Conservation (phyloP, 1,140 invertebrate genomes). For the Heliconius himera region DNA sequence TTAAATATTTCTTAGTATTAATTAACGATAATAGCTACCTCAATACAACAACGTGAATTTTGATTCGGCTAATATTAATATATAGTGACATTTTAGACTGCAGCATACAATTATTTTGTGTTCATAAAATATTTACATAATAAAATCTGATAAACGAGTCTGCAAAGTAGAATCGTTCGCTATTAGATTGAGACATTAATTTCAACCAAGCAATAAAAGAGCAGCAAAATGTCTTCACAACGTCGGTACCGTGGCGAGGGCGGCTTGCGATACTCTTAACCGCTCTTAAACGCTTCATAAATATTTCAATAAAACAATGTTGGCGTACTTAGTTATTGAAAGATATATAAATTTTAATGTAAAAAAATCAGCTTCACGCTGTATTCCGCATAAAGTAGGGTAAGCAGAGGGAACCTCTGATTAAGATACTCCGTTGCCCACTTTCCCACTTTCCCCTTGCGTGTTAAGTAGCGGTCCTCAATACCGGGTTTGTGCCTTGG, state of each 20-base stretch:
- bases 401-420: too few relatives aligned
- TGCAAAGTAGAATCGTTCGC: slow-evolving; percentile 73
- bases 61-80: too few relatives aligned
- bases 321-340: slow-evolving; percentile 39
- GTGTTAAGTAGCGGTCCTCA: too few relatives aligned
- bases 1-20: too few relatives aligned
- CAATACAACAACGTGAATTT: too few relatives aligned
- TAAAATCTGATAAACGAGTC: slow-evolving; percentile 74
- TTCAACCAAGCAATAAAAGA: slow-evolving; percentile 79
- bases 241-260: slow-evolving; percentile 42
- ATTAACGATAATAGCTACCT: too few relatives aligned
- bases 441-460: too few relatives aligned
- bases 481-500: too few relatives aligned
- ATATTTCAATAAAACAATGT: slow-evolving; percentile 72
- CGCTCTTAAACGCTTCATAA: slow-evolving; percentile 75
- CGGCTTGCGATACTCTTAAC: slow-evolving; percentile 49
- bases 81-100: not conserved
- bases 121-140: slow-evolving; percentile 72
- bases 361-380: not conserved
- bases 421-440: too few relatives aligned
- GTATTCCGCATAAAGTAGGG: too few relatives aligned
- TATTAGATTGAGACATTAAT: slow-evolving; percentile 76
- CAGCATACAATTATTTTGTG: slow-evolving; percentile 21
- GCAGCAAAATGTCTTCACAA: slow-evolving; percentile 69
- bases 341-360: slow-evolving; percentile 61